Conservation (phyloP, 1,140 invertebrate species). For the Trachymyrmex septentrionalis region DNA sequence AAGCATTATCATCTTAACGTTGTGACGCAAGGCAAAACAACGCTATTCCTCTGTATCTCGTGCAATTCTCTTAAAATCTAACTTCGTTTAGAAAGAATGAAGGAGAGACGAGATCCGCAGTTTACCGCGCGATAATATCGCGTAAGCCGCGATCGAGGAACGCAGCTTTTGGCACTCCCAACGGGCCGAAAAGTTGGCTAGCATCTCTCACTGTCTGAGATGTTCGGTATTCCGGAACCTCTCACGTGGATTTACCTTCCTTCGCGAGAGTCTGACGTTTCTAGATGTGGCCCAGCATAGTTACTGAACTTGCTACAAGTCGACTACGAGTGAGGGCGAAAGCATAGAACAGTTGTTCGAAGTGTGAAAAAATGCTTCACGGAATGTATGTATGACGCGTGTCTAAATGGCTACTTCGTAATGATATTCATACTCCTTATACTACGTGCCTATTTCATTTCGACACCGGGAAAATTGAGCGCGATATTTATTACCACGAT, state of each 20-base stretch:
- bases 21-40: neutral
- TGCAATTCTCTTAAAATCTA: slow-evolving; percentile 15
- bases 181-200: slow-evolving; percentile 35
- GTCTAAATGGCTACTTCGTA: neutral
- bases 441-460: neutral
- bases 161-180: slow-evolving; percentile 43
- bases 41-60: neutral
- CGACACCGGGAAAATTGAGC: neutral
- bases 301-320: slow-evolving; percentile 42
- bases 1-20: neutral
- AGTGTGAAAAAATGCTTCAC: slow-evolving; percentile 2
- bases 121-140: neutral
- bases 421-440: neutral
- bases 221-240: slow-evolving; percentile 43
- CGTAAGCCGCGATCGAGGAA: slow-evolving; percentile 22
- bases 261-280: slow-evolving; percentile 48
- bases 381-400: neutral
- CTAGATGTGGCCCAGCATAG: slow-evolving; percentile 53
- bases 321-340: neutral
- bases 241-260: slow-evolving; percentile 52
- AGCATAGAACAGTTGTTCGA: slow-evolving; percentile 2
- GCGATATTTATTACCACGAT: slow-evolving; percentile 2
- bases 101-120: neutral
- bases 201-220: slow-evolving; percentile 53
- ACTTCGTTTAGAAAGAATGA: neutral